Evolutionary conservation across 2,888 invertebrate genomes (phyloP).

Genomic region (Hermaeophaga mercurialis): DNA sequence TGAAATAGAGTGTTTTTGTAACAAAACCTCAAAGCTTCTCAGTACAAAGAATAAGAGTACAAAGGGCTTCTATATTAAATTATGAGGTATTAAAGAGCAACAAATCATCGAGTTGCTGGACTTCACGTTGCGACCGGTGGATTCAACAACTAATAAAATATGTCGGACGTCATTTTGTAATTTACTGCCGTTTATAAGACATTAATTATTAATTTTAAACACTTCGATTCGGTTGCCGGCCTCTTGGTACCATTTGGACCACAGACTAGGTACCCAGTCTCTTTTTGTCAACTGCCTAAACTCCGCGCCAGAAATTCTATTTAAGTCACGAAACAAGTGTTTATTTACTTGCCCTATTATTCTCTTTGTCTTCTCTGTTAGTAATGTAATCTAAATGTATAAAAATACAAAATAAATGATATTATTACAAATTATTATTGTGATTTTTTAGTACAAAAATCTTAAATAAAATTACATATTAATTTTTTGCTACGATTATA

Average conservation of each 20-base stretch:
- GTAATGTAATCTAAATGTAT: background rate
- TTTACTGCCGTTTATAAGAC: conserved; percentile 51
- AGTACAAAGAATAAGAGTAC: too few relatives aligned
- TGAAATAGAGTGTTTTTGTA: too few relatives aligned
- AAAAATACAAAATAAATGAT: too few relatives aligned
- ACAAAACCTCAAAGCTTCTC: too few relatives aligned
- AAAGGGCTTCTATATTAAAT: conserved; percentile 35
- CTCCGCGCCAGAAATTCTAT: background rate
- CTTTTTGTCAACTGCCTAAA: conserved; percentile 42
- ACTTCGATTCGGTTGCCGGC: conserved; percentile 37
- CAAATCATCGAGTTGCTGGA: conserved; percentile 49
- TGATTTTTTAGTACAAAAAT: too few relatives aligned
- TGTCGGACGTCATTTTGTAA: conserved; percentile 51
- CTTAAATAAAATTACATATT: too few relatives aligned
- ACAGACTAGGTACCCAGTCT: conserved; percentile 35
- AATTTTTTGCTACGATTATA: too few relatives aligned
- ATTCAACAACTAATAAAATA: conserved; percentile 55
- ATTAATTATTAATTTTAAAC: conserved; percentile 55
- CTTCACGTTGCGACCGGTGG: conserved; percentile 40
- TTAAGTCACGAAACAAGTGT: too few relatives aligned
- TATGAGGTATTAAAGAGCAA: conserved; percentile 56
- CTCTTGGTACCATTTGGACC: conserved; percentile 36
- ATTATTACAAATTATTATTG: too few relatives aligned
- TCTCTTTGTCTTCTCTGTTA: background rate
- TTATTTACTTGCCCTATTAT: too few relatives aligned